Percentiles rank a stretch among this genome's conserved stretches.
Evolutionary conservation across 2,888 invertebrate species (phyloP).

Genomic region (Anorthoa munda): DNA sequence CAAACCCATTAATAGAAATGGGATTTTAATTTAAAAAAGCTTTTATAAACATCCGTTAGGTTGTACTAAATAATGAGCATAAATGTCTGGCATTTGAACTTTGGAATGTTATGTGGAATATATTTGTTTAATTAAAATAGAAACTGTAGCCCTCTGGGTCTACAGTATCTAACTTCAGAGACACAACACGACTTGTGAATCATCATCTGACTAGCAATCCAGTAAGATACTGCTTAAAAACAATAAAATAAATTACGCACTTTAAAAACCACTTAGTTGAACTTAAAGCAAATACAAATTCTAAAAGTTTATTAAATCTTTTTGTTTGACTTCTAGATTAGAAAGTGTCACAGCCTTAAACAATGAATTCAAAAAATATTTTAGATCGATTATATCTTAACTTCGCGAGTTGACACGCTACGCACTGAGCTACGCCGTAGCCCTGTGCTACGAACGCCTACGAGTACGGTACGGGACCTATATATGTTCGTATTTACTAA

Average conservation of each 20-base stretch:
- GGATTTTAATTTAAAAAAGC: too few species aligned
- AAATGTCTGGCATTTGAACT: background rate
- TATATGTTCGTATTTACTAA: too few species aligned
- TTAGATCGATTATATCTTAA: slow-evolving; percentile 14
- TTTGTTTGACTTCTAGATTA: slow-evolving; percentile 5
- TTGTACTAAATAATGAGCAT: background rate
- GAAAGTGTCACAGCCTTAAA: slow-evolving; percentile 13
- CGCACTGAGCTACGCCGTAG: slow-evolving; percentile 40
- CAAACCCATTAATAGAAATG: too few species aligned
- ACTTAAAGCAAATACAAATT: slow-evolving; percentile 17
- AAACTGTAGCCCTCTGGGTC: background rate
- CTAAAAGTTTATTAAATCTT: background rate
- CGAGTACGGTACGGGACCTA: too few species aligned
- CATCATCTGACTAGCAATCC: background rate
- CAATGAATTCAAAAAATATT: background rate
- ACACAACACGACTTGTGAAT: background rate
- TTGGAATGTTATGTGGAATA: background rate
- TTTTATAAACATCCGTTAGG: too few species aligned
- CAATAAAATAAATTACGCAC: background rate
- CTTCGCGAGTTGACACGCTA: slow-evolving; percentile 11
- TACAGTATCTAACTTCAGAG: background rate
- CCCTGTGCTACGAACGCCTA: slow-evolving; percentile 7
- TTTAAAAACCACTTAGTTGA: slow-evolving; percentile 3
- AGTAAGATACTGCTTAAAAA: background rate
- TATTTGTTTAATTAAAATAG: background rate